Evolutionary conservation across 2,797 vertebrate species (phyloP).

Genomic region (Pogoniulus pusillus): DNA sequence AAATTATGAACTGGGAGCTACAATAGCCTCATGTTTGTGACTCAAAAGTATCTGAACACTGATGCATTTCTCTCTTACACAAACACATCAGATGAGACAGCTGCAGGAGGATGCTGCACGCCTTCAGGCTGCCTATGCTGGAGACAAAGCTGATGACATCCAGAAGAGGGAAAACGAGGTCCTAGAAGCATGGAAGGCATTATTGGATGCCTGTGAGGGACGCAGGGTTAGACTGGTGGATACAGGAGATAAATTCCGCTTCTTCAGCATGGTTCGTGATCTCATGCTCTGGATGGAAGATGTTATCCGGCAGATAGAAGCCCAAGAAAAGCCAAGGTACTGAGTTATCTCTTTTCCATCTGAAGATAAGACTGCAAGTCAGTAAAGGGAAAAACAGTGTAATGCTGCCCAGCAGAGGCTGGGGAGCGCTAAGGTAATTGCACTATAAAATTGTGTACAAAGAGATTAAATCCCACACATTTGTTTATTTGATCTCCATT

Average conservation of each 20-base stretch:
- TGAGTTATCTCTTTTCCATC: neutral
- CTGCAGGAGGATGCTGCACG: constrained; percentile 93
- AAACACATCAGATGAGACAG: constrained; percentile 85
- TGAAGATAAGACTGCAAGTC: neutral
- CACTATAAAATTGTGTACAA: neutral
- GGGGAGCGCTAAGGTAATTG: neutral
- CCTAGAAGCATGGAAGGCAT: constrained; percentile 92
- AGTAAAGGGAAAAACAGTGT: neutral
- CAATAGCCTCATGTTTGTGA: neutral
- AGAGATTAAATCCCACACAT: fast-evolving
- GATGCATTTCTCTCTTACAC: neutral
- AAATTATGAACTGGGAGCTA: neutral
- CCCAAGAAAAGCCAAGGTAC: constrained; percentile 95
- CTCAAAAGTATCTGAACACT: neutral
- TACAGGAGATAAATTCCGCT: constrained; percentile 93
- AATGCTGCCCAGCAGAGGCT: neutral
- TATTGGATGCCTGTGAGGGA: constrained; percentile 91
- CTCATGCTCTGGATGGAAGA: constrained; percentile 99
- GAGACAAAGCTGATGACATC: constrained; percentile 96
- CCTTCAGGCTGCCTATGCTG: constrained; percentile 92
- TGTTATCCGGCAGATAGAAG: constrained; percentile 93
- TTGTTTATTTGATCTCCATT: neutral
- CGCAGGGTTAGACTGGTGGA: constrained; percentile 87
- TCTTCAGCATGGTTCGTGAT: constrained; percentile 95
- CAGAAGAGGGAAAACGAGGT: constrained; percentile 95